Evolutionary conservation across 2,888 invertebrate genomes (phyloP), one percentile per base, ranked within the genome.

Genomic region (Pterobdella sp.): DNA sequence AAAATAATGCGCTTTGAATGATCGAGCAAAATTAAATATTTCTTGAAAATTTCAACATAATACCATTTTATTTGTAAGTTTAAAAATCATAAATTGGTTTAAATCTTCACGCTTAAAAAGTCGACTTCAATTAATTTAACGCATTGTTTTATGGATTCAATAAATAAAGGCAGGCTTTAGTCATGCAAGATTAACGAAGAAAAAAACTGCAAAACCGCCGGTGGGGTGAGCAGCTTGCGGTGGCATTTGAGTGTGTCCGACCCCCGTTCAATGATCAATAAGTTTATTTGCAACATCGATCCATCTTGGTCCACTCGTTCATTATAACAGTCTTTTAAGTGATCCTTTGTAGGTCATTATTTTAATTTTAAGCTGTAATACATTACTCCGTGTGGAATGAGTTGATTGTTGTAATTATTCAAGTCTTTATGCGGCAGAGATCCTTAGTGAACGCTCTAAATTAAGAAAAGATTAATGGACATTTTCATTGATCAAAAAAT

Each of bases 101-200:
- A 56, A 56, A 4, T 56, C 60, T 22, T 4, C 60, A 22, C 60
- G 60, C 60, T 56, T 22, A n/a, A 56, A 56, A 7, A 56, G 60
- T 56, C 60, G n/a, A 56, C 60, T 56, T n/a, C 60, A 56, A 56
- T 56, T 56, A 56, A 56, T 56, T 56, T 56, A 56, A 22, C 14
- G 60, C 14, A 14, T 56, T 56, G 60, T 56, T 56, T n/a, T n/a
- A 42, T 42, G 18, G 7, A 42, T 14, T n/a, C 26, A 22, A n/a
- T 18, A 18, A 56, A 56, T 26, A 4, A 56, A 22, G 4, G 60
- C 60, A 7, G 26, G 60, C 60, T 56, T 42, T 56, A 26, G 60
- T 56, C 60, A 56, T 56, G 60, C 60, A 56, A 56, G 60, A 56
- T 56, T 56, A 56, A n/a, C 60, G 60, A 56, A 56, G 60, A 22